Base-by-base conservation (phyloP, 2,888 invertebrate genomes). In the Amblyteles armatorius region DNA sequence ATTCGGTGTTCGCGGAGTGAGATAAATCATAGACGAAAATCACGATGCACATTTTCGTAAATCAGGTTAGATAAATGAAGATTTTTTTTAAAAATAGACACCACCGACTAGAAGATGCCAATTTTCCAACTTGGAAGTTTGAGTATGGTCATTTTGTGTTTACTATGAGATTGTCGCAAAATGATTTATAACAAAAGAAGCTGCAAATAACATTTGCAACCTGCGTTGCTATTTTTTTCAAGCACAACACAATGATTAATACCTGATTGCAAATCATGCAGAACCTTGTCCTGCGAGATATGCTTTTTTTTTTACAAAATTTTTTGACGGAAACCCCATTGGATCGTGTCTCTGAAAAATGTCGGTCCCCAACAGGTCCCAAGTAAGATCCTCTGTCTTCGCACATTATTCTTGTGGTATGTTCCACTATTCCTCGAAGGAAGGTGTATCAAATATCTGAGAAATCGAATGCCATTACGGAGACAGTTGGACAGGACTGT, bases 401-500 rank as follows among this genome's bases (percentile, higher is more conserved):
- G 68, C 68, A 63, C 33, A 67, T 50, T 33, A 50, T 36, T 71
- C 13, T 71, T 48, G 19, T 19, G 22, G 16, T 40, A n/a, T 48
- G 65, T 55, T 33, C 72, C 36, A 33, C 36, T 22, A 29, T 73
- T 74, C 69, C 50, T 9, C 36, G 19, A 48, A 73, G 22, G 29
- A 36, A n/a, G 33, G 26, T 26, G 60, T 48, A 79, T 78, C 44
- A 55, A 36, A 67, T 79, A 63, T 33, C 71, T 79, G 82, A 85
- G 29, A 79, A 85, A 85, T 79, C 69, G 82, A 79, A 69, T 55
- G 78, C 74, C 74, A 82, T 82, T 74, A 82, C 77, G 78, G 74
- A 36, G 78, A 78, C 78, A 74, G 82, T 79, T 65, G 78, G 73
- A 57, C 48, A 44, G 72, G 40, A 68, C 19, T 60, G 76, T 74